Evolutionary conservation across 2,888 invertebrate species (phyloP), one percentile per base, ranked within the genome.

Genomic region (Acanthosoma haemorrhoidale): DNA sequence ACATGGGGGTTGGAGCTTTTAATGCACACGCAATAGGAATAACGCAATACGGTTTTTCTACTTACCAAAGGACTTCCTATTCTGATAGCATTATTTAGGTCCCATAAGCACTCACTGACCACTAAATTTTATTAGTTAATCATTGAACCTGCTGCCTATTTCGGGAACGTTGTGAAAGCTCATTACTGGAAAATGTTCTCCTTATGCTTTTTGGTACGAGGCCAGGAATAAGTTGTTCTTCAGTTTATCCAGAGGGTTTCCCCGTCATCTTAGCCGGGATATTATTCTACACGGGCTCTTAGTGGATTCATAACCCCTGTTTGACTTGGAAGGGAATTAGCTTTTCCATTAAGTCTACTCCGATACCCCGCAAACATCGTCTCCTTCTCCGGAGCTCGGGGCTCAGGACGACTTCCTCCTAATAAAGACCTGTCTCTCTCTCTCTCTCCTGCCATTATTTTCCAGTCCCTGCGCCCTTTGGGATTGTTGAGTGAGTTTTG

Each of bases 291-390:
- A n/a, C 13, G n/a, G 51, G 25, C 51, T 51, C 29, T 51, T 51
- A 51, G 51, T 25, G 51, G 51, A 51, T 51, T 51, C 51, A 51
- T 51, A 51, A 51, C 51, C n/a, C 51, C 51, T 51, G 51, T 51
- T 51, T 51, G 51, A 51, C 51, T 51, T 51, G 51, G 51, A 51
- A 51, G 51, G 51, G 29, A 51, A 51, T 51, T 25, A 51, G 51
- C 51, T 51, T 25, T 51, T 51, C 51, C 51, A 51, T 51, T 51
- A 51, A 51, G 25, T 51, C 51, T 25, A 25, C 51, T 25, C 51
- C 2, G 51, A 25, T 25, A 25, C 51, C 25, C 25, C 13, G 51
- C 51, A 25, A 51, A 51, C 51, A 25, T 51, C 29, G n/a, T 13
- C 51, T 25, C 15, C 16, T 25, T 51, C 51, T 51, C n/a, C n/a